Evolutionary conservation across 2,113 vertebrate species (phyloP), one percentile per base, ranked within the genome.

Genomic region (Chloropsis hardwickii): DNA sequence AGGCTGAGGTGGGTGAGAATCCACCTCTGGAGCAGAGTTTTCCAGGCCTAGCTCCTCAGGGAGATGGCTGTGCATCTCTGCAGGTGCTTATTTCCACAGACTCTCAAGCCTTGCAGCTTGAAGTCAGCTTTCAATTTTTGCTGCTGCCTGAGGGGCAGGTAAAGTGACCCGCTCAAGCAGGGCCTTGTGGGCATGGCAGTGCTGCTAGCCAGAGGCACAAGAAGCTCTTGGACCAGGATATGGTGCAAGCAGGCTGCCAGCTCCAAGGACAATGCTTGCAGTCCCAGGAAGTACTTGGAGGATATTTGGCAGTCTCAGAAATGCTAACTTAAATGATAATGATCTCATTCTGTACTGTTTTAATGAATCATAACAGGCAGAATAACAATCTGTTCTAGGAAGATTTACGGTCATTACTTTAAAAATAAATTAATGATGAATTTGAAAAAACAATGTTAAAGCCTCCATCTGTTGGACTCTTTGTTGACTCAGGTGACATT

Each of bases 161-260:
- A 2, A 48, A 70, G 15, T 0, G 0, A 40, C 19, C 16, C 3
- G 2, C 14, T 22, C 37, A 13, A 37, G n/a, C 0, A 2, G 64
- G 51, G 50, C 29, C 27, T 29, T 1, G 1, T 8, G 13, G 48
- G 27, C 25, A 39, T 0, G 0, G 25, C 3, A 18, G 18, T 31
- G 33, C 27, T 44, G 35, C 57, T 21, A 42, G 28, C 28, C 54
- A 45, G 40, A 35, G 37, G 31, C 64, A 81, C 5, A 12, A 83
- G 45, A n/a, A 73, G 11, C 27, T 73, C 54, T 48, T 31, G 66
- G 58, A 88, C n/a, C 45, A 53, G 71, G 58, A 60, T 33, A 3
- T 33, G 50, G n/a, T 1, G 2, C 62, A 40, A 88, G 40, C 48
- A 82, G 40, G 28, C 54, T 65, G 54, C 50, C 72, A 61, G 54